phyloP scores from a whole-genome alignment of 2,113 vertebrate genomes.

The Nestor notabilis region DNA sequence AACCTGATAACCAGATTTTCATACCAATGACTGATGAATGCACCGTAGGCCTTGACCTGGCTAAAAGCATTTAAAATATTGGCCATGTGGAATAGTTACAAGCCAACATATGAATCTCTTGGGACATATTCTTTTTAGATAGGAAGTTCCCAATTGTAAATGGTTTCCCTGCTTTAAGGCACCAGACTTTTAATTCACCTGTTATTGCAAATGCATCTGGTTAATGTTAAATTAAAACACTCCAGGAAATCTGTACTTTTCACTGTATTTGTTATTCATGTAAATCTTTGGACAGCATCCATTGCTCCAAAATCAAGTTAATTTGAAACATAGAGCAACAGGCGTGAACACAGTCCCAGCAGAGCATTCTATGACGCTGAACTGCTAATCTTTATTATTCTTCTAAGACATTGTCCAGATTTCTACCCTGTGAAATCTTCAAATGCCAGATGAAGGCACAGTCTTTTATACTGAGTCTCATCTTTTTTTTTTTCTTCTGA shows the following conservation, averaged over 20 bases:
- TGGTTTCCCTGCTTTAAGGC: slow-evolving; percentile 5
- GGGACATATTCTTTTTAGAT: neutral
- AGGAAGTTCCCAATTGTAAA: neutral
- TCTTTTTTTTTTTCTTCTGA: neutral
- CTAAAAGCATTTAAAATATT: neutral
- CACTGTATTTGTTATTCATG: slow-evolving; percentile 21
- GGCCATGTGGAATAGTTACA: neutral
- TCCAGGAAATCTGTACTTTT: slow-evolving; percentile 10
- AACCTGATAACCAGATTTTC: neutral
- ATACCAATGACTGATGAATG: neutral
- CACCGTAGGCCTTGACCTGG: neutral
- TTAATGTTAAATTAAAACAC: slow-evolving; percentile 22
- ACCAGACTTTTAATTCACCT: neutral
- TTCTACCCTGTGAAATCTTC: neutral
- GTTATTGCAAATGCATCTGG: neutral
- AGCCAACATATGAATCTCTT: neutral
- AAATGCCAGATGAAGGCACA: neutral
- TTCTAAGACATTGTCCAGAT: neutral
- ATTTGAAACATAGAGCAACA: slow-evolving; percentile 13
- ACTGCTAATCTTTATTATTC: neutral
- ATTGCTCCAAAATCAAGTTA: slow-evolving; percentile 17
- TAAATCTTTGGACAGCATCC: slow-evolving; percentile 17
- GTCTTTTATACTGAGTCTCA: neutral
- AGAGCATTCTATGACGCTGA: neutral
- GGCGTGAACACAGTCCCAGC: neutral